Conservation (phyloP, 2,888 invertebrate species). For the Phortica magna region DNA sequence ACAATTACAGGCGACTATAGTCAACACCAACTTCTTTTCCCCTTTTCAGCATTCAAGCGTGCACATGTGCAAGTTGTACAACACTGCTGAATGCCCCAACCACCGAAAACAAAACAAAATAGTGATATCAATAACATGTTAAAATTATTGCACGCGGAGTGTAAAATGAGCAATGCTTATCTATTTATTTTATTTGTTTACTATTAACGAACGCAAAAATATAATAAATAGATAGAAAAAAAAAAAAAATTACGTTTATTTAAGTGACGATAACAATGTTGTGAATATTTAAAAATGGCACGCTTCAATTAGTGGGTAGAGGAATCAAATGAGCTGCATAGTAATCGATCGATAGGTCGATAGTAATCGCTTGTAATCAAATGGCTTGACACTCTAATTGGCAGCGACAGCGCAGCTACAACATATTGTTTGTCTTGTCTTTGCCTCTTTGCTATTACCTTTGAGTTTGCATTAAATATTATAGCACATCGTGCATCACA, state of each 20-base stretch:
- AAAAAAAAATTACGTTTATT: not conserved
- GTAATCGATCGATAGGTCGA: slow-evolving; percentile 16
- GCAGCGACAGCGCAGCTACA: slow-evolving; percentile 3
- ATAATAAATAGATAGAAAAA: not conserved
- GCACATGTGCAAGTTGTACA: no score
- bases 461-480: not conserved
- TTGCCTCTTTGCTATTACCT: not conserved
- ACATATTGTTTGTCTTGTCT: not conserved
- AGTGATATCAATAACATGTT: no score
- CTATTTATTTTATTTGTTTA: not conserved
- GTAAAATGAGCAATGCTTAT: not conserved
- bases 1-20: no score
- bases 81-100: no score
- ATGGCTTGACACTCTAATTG: slow-evolving; percentile 19
- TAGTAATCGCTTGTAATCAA: slow-evolving; percentile 21
- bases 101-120: no score
- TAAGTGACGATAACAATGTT: not conserved
- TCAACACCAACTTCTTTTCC: no score
- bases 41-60: no score
- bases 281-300: not conserved
- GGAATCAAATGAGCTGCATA: not conserved
- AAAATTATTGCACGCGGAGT: no score
- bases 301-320: not conserved
- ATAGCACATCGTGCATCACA: no score
- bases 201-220: not conserved